phyloP scores from a whole-genome alignment of 2,888 invertebrate genomes.

The Phengaris alcon region DNA sequence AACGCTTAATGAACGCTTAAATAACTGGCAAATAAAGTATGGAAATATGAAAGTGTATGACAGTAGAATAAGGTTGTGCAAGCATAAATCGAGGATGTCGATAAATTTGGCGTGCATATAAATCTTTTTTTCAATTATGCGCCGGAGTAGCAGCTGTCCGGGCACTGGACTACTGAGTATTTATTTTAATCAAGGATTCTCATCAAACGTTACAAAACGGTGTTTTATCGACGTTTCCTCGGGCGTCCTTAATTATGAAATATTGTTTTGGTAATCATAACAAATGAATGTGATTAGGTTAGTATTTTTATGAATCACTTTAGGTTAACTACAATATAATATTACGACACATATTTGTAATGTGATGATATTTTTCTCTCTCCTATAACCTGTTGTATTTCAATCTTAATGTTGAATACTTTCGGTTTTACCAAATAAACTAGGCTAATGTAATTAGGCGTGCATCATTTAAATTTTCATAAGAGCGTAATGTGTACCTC shows the following conservation, averaged over 20 bases:
- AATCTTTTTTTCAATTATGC: slow-evolving; percentile 77
- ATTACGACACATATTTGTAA: not conserved
- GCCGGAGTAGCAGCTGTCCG: slow-evolving; percentile 71
- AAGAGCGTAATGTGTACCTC: not conserved
- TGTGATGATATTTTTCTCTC: not conserved
- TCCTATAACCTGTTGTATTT: not conserved
- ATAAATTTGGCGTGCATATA: slow-evolving; percentile 76
- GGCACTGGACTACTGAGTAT: slow-evolving; percentile 63
- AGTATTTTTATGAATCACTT: slow-evolving; percentile 7
- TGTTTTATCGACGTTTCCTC: slow-evolving; percentile 60
- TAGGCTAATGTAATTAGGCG: not conserved
- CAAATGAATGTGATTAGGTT: slow-evolving; percentile 23
- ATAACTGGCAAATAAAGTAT: slow-evolving; percentile 16
- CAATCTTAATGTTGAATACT: not conserved
- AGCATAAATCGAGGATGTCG: slow-evolving; percentile 65
- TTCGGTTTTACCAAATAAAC: not conserved
- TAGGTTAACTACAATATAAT: not conserved
- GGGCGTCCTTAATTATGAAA: slow-evolving; percentile 55
- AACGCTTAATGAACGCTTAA: not conserved
- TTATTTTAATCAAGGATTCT: slow-evolving; percentile 72
- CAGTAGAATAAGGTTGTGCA: slow-evolving; percentile 25
- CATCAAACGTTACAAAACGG: slow-evolving; percentile 52
- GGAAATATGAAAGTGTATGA: slow-evolving; percentile 10
- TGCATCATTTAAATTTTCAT: not conserved
- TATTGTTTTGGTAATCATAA: slow-evolving; percentile 45